These are phyloP conservation scores for Pitta sordida DNA, from an alignment of 2,113 vertebrate genomes.

Conservation along the genomic window DNA sequence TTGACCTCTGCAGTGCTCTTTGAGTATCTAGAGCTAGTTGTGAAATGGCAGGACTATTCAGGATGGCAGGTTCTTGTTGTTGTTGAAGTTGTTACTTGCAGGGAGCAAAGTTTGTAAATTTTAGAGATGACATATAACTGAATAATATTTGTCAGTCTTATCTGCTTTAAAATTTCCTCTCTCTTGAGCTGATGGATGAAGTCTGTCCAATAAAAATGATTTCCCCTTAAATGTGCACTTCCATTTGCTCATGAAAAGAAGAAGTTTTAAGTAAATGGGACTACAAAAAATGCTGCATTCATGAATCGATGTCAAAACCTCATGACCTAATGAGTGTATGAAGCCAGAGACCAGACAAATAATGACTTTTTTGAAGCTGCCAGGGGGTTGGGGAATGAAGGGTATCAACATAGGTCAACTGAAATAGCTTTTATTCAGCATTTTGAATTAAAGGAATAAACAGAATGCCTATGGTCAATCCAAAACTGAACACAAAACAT, in stretches of 20 bases:
- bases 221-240: background rate
- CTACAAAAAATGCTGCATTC: conserved; percentile 33
- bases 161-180: conserved; percentile 21
- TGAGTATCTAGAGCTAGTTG: background rate
- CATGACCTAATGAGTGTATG: conserved; percentile 4
- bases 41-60: background rate
- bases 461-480: conserved; percentile 22
- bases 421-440: conserved; percentile 9
- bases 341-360: conserved; percentile 17
- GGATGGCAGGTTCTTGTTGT: background rate
- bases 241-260: background rate
- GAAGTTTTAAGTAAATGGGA: conserved; percentile 6
- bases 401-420: background rate
- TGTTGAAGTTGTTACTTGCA: background rate
- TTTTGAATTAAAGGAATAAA: conserved; percentile 2
- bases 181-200: conserved; percentile 14
- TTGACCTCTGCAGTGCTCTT: background rate
- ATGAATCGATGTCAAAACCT: conserved; percentile 1
- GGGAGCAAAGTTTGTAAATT: conserved; percentile 1
- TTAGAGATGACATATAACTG: background rate
- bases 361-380: background rate
- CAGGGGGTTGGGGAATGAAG: background rate
- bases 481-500: background rate
- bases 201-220: background rate
- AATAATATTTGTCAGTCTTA: background rate